Base-by-base conservation (phyloP, 2,888 invertebrate species). In the Perizoma affinitatum region DNA sequence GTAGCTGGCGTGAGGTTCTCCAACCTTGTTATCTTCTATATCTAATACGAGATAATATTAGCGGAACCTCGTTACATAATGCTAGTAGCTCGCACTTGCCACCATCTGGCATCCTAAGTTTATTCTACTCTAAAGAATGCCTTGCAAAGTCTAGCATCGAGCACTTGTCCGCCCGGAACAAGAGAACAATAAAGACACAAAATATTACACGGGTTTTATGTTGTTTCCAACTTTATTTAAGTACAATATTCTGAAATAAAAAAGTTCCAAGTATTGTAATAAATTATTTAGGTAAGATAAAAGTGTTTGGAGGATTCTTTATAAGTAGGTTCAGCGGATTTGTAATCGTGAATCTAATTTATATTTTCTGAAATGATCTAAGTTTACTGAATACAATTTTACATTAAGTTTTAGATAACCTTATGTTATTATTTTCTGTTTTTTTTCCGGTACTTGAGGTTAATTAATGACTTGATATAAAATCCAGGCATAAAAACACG, bases 161-260 rank as follows among this genome's bases (percentile, higher is more conserved):
- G 60, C 62, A 59, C 65, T 67, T 65, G 59, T 52, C 59, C 58
- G 65, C 61, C 62, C 61, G 58, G 56, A 64, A 65, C 65, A 63
- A 61, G 48, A 64, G 65, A 63, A 66, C 68, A 68, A 65, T 68
- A 71, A 68, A 67, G 61, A 67, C 60, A 67, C 67, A 68, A 66
- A 66, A 71, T 65, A 67, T 67, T 59, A 63, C 62, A 57, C 64
- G 59, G 65, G 66, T 64, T 68, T 66, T 64, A 67, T 61, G 60
- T 59, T 63, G 61, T 59, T 66, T 65, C 44, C 65, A 66, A 68
- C 61, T 65, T 69, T 63, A 69, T 67, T 71, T 67, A 22, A 22
- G 22, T 22, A 62, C 63, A 64, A 68, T 65, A 66, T 66, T 66
- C 65, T 64, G 60, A 68, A 67, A 65, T 63, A 69, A 67, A 69